Evolutionary conservation across 2,113 vertebrate genomes (phyloP).

Genomic region (Halichoeres trimaculatus): DNA sequence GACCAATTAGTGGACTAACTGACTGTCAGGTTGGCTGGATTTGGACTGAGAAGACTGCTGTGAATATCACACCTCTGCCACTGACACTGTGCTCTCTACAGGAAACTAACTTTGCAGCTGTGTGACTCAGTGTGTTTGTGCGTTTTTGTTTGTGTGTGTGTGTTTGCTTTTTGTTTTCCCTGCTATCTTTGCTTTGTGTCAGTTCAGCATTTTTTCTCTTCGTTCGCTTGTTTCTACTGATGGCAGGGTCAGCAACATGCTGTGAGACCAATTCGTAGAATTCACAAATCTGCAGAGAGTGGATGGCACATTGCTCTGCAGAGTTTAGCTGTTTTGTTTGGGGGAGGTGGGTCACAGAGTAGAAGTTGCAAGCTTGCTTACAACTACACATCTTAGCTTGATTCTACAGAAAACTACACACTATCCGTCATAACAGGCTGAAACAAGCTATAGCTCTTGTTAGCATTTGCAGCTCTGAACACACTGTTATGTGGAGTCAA

Average conservation of each 20-base stretch:
- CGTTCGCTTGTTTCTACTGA: constrained; percentile 42
- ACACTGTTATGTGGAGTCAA: background rate
- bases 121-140: constrained; percentile 27
- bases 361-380: background rate
- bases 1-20: constrained; percentile 75
- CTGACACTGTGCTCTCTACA: constrained; percentile 54
- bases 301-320: constrained; percentile 33
- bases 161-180: too few species aligned
- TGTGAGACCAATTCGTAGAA: constrained; percentile 45
- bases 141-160: constrained; percentile 11
- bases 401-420: background rate
- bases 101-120: constrained; percentile 47
- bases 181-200: constrained; percentile 35
- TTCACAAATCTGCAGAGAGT: constrained; percentile 34
- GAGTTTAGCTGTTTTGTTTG: background rate
- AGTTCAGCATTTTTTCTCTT: constrained; percentile 49
- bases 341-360: background rate
- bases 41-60: constrained; percentile 57
- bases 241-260: constrained; percentile 56
- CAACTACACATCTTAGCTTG: background rate
- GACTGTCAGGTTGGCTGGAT: constrained; percentile 65
- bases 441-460: constrained; percentile 1
- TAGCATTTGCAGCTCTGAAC: background rate
- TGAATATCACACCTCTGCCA: constrained; percentile 75
- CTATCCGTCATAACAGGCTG: background rate